Base-by-base conservation (phyloP, 2,797 vertebrate species). In the Myotis planiceps region DNA sequence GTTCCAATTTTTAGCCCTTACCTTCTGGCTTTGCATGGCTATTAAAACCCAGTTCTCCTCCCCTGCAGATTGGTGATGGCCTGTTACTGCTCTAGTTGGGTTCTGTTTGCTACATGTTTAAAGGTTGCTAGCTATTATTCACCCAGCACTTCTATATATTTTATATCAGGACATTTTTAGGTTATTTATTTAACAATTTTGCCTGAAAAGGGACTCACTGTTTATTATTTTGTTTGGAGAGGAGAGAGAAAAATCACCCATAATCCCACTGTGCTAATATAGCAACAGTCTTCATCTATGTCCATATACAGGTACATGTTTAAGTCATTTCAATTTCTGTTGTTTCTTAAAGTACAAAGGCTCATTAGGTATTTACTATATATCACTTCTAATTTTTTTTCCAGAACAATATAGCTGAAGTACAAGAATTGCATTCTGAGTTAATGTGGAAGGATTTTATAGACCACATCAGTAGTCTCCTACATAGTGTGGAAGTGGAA, bases 381-480 rank as follows among this genome's bases (percentile, higher is more conserved):
- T 84, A 71, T 55, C 34, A 82, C 25, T 88, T 90, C 82, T 76
- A 92, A 60, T 96, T 92, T n/a, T 69, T 89, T 88, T 82, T 96
- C 1, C 96, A 99, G 99, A 99, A 99, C 97, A 99, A 99, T 98
- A 99, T 99, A 92, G 99, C 99, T 2, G 99, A 99, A 98, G 99
- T 99, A 37, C 99, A 99, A 94, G 99, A 99, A 94, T 99, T 99
- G 82, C 99, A 99, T 69, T 98, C 98, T 19, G 99, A 99, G 94
- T 98, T 99, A 93, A 99, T 99, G 99, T 99, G 99, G 98, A 99
- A 99, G 97, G 98, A 99, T 37, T 99, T 99, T 92, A 99, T 99
- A 98, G 99, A 99, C 97, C 99, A 99, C 98, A 99, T 99, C 98
- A 99, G 99, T 87, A 99, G 98, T 85, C 98, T 99, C 95, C 97